Percentiles rank a stretch among this genome's conserved stretches.
These are phyloP conservation scores for Ectemnius continuus DNA, from an alignment of 2,888 invertebrate genomes.

Conservation along the genomic window DNA sequence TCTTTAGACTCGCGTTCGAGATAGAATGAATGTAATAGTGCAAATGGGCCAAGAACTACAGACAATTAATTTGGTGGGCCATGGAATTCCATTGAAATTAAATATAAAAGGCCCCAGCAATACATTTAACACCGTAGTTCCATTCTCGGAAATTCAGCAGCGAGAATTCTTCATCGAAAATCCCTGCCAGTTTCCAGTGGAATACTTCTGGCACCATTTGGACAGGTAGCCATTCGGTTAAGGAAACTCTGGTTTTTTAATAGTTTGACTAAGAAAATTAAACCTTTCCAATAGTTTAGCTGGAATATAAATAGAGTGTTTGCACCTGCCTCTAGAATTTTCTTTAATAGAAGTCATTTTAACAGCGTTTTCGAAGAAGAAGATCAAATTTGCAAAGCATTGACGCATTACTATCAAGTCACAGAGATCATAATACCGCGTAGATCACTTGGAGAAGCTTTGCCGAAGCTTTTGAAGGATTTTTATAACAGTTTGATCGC, in stretches of 20 bases:
- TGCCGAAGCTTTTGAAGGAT: constrained; percentile 63
- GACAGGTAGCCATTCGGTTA: constrained; percentile 79
- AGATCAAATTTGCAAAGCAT: constrained; percentile 68
- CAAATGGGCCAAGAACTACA: constrained; percentile 80
- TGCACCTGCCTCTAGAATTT: background rate
- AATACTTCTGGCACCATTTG: constrained; percentile 84
- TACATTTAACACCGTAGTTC: constrained; percentile 82
- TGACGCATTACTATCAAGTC: constrained; percentile 74
- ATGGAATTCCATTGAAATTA: constrained; percentile 80
- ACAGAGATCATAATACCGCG: constrained; percentile 76
- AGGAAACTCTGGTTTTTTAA: too few species aligned
- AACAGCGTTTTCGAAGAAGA: constrained; percentile 73
- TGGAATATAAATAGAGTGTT: background rate
- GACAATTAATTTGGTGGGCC: constrained; percentile 79
- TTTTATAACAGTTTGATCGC: constrained; percentile 70
- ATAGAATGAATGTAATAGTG: constrained; percentile 74
- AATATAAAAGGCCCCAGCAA: constrained; percentile 79
- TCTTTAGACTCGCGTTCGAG: constrained; percentile 73
- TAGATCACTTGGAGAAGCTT: constrained; percentile 68
- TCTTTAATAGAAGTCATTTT: constrained; percentile 11
- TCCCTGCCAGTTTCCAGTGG: constrained; percentile 83
- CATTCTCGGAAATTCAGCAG: constrained; percentile 82
- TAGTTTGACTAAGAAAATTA: too few species aligned
- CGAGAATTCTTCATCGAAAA: constrained; percentile 83
- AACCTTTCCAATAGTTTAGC: too few species aligned